Percentiles rank a stretch among this genome's conserved stretches.
phyloP scores from a whole-genome alignment of 2,113 vertebrate genomes.

The Chascanopsetta lugubris region DNA sequence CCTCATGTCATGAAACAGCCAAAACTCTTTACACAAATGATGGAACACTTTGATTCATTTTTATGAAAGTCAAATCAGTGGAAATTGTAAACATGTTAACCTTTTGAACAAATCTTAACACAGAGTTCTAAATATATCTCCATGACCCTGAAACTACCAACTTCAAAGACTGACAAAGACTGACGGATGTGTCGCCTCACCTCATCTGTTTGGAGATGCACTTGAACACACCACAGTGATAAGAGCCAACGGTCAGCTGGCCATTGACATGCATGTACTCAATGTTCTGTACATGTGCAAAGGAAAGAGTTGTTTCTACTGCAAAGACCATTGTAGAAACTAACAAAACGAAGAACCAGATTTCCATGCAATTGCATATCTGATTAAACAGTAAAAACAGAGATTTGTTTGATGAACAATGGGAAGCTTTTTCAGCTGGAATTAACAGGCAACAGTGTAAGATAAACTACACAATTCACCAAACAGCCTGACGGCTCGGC shows the following conservation, averaged over 20 bases:
- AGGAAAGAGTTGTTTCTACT: constrained; percentile 1
- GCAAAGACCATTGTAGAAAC: background rate
- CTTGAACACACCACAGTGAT: constrained; percentile 1
- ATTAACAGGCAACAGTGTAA: background rate
- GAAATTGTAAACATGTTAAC: background rate
- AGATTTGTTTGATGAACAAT: background rate
- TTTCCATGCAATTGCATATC: background rate
- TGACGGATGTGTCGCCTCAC: background rate
- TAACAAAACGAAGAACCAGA: background rate
- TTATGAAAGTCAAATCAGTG: background rate
- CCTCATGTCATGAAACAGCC: background rate
- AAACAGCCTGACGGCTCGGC: too few species aligned
- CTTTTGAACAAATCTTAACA: constrained; percentile 6
- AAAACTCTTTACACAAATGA: background rate
- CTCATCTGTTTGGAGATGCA: background rate
- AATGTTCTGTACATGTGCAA: background rate
- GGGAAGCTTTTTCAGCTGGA: background rate
- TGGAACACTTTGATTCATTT: background rate
- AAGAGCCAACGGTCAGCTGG: background rate
- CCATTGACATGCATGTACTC: background rate
- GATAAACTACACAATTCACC: too few species aligned
- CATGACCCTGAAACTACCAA: background rate
- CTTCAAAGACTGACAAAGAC: constrained; percentile 8
- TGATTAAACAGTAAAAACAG: background rate
- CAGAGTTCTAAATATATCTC: background rate